phyloP scores from a whole-genome alignment of 2,113 vertebrate species.

The Python bivittatus region DNA sequence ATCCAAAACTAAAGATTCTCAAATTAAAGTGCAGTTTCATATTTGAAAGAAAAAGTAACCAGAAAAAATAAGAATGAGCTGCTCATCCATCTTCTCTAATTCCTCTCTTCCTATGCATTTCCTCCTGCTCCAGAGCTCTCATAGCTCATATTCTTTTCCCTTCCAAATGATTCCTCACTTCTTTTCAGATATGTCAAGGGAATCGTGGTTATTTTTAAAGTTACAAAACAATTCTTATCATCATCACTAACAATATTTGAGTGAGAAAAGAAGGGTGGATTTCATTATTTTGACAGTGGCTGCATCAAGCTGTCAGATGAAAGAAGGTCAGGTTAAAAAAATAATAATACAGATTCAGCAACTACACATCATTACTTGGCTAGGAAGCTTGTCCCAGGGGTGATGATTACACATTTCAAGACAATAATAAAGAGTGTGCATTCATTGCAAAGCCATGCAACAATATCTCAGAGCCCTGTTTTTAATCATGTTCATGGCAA shows the following conservation, averaged over 20 bases:
- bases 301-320: slow-evolving; percentile 44
- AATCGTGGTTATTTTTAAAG: slow-evolving; percentile 29
- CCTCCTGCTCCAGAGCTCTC: background rate
- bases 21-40: background rate
- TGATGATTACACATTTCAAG: slow-evolving; percentile 69
- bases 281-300: slow-evolving; percentile 47
- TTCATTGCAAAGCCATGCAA: slow-evolving; percentile 44
- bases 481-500: slow-evolving; percentile 44
- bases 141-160: background rate
- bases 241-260: slow-evolving; percentile 55
- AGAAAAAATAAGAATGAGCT: background rate
- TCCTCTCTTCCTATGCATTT: background rate
- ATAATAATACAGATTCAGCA: slow-evolving; percentile 66
- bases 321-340: slow-evolving; percentile 24
- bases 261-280: background rate
- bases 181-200: slow-evolving; percentile 10
- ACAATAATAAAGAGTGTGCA: slow-evolving; percentile 62
- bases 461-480: slow-evolving; percentile 40
- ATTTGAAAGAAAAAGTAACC: background rate
- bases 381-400: slow-evolving; percentile 56
- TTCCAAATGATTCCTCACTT: slow-evolving; percentile 18
- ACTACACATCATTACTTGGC: slow-evolving; percentile 52
- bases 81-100: background rate
- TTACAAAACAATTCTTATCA: slow-evolving; percentile 18
- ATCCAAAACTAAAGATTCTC: background rate